Percentiles rank a stretch among this genome's conserved stretches.
Conservation (phyloP, 2,797 vertebrate species). For the Monodelphis domestica region DNA sequence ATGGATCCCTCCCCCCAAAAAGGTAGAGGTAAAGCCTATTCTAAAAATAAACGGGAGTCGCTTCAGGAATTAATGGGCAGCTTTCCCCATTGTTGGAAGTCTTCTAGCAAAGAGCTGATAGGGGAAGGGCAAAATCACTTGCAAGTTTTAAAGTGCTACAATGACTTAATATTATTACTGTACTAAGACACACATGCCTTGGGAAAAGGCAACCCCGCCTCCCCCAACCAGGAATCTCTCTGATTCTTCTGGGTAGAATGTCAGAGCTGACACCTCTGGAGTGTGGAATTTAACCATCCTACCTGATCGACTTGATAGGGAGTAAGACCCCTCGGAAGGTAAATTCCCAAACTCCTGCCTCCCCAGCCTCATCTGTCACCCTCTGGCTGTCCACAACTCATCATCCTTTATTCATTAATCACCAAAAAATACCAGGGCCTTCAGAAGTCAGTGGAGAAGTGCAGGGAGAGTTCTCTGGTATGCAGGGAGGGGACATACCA, state of each 20-base stretch:
- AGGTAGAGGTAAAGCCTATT: no score
- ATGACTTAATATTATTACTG: not conserved
- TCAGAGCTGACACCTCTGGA: not conserved
- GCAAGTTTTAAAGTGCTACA: not conserved
- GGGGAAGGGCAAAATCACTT: not conserved
- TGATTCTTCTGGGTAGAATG: no score
- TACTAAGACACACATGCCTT: not conserved
- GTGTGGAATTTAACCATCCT: not conserved
- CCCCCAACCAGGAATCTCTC: not conserved
- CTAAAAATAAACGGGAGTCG: not conserved
- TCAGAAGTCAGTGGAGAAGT: not conserved
- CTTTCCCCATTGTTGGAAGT: not conserved
- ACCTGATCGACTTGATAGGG: accelerated
- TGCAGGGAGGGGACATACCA: not conserved
- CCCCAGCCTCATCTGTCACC: not conserved
- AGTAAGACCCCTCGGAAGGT: accelerated
- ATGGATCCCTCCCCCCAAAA: no score
- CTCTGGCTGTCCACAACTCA: not conserved
- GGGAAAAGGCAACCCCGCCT: not conserved
- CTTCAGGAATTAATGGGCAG: not conserved
- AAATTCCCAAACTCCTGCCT: not conserved
- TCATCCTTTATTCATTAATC: not conserved
- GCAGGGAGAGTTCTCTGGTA: not conserved
- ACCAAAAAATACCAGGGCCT: not conserved
- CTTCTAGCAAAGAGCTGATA: no score